Conservation (phyloP, 2,113 vertebrate species). For the Marmota flaviventris region DNA sequence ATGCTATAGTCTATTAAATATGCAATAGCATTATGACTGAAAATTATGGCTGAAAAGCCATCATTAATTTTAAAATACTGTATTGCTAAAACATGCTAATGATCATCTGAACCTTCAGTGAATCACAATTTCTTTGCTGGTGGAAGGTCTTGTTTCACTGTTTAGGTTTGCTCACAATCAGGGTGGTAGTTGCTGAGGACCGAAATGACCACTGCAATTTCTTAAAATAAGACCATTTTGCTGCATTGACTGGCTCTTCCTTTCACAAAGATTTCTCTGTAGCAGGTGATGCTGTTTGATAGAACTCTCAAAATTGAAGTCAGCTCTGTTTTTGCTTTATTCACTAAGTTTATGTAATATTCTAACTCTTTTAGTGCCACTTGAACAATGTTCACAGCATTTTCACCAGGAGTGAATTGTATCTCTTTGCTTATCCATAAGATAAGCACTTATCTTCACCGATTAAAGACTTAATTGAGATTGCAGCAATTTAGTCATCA, state of each 20-base stretch:
- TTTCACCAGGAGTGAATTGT: neutral
- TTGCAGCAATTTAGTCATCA: neutral
- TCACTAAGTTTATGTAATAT: neutral
- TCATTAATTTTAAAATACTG: too few relatives aligned
- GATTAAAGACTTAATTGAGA: neutral
- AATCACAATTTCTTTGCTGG: too few relatives aligned
- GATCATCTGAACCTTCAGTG: neutral
- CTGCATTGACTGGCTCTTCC: neutral
- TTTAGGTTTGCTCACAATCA: too few relatives aligned
- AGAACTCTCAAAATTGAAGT: neutral
- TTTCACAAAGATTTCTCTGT: neutral
- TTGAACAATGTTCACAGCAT: neutral
- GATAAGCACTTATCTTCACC: neutral
- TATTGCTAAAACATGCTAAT: too few relatives aligned
- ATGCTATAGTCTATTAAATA: too few relatives aligned
- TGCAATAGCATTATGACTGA: too few relatives aligned
- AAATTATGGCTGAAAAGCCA: too few relatives aligned
- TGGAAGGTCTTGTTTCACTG: too few relatives aligned
- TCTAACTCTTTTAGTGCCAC: too few relatives aligned
- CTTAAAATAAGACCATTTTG: too few relatives aligned
- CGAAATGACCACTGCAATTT: too few relatives aligned
- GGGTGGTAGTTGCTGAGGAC: too few relatives aligned
- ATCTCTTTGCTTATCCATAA: neutral
- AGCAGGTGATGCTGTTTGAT: neutral
- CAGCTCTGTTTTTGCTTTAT: neutral